Evolutionary conservation across 2,113 vertebrate species (phyloP).

Genomic region (Acanthisitta chloris): DNA sequence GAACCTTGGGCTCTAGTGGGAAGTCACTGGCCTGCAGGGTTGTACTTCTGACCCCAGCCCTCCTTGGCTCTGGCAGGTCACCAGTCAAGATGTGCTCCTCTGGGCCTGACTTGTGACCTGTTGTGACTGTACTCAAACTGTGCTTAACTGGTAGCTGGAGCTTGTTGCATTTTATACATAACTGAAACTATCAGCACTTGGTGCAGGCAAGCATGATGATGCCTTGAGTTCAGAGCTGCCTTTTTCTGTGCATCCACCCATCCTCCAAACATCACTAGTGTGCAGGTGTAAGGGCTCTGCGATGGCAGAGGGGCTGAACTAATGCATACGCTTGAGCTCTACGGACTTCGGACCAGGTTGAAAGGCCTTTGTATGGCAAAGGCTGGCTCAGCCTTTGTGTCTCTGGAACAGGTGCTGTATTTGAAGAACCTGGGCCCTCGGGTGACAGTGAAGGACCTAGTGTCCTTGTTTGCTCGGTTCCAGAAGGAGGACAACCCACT

Average conservation of each 20-base stretch:
- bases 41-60: not conserved
- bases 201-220: not conserved
- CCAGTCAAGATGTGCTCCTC: not conserved
- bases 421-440: conserved; percentile 87
- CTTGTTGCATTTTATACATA: not conserved
- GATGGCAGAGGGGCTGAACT: not conserved
- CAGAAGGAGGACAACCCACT: conserved; percentile 71
- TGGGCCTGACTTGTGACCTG: not conserved
- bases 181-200: not conserved
- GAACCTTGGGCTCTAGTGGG: not conserved
- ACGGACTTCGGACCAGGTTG: not conserved
- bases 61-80: not conserved
- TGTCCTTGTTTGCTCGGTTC: conserved; percentile 90
- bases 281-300: not conserved
- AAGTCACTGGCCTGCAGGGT: not conserved
- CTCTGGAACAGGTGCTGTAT: conserved; percentile 83
- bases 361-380: not conserved
- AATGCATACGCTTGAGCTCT: not conserved
- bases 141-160: not conserved
- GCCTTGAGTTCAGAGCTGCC: not conserved
- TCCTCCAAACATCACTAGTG: not conserved
- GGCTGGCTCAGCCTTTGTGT: not conserved
- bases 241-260: not conserved
- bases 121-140: not conserved
- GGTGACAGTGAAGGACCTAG: conserved; percentile 82